Conservation (phyloP, 2,797 vertebrate genomes). For the Aeoliscus strigatus region DNA sequence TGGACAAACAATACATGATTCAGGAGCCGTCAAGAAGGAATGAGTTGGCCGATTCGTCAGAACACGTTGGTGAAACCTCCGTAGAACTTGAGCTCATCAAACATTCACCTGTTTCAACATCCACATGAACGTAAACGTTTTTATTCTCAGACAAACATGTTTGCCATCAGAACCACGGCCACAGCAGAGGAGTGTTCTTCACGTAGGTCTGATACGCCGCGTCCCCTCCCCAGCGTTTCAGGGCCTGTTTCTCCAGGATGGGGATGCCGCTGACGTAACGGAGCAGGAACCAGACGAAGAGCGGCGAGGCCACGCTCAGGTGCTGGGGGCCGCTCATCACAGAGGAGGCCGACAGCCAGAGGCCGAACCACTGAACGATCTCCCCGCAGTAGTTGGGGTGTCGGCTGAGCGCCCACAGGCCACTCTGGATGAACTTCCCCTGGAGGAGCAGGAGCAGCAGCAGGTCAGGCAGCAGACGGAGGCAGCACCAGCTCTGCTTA, state of each 20-base stretch:
- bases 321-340: conserved; percentile 74
- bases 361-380: conserved; percentile 82
- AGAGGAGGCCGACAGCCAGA: conserved; percentile 76
- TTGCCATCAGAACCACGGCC: conserved; percentile 71
- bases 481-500: too few relatives aligned
- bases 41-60: too few relatives aligned
- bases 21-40: too few relatives aligned
- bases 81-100: too few relatives aligned
- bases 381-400: conserved; percentile 83
- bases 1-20: too few relatives aligned
- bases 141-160: conserved; percentile 26
- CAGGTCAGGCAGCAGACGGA: too few relatives aligned
- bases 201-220: conserved; percentile 70
- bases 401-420: conserved; percentile 79
- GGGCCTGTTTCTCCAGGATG: conserved; percentile 76
- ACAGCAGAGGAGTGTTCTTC: conserved; percentile 76
- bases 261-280: conserved; percentile 77
- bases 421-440: conserved; percentile 80
- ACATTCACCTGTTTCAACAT: too few relatives aligned
- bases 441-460: conserved; percentile 41
- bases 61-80: too few relatives aligned
- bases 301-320: conserved; percentile 67
- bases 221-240: conserved; percentile 75
- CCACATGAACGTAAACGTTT: too few relatives aligned
- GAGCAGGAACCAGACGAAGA: conserved; percentile 80